phyloP scores from a whole-genome alignment of 2,888 invertebrate genomes.

The Eilema caniola region DNA sequence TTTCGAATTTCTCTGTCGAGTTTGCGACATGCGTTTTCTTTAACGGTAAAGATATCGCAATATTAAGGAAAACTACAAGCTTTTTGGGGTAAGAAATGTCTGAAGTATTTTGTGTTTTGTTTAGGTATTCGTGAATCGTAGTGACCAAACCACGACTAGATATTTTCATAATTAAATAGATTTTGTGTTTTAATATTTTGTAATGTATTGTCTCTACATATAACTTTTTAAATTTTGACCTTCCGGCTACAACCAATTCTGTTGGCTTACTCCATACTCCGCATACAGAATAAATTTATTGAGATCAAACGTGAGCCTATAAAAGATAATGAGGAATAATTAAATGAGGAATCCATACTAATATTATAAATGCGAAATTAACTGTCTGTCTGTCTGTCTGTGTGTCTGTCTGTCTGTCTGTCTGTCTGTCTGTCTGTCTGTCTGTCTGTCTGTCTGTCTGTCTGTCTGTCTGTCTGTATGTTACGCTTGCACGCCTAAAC shows the following conservation, averaged over 20 bases:
- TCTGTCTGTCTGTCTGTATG: too few species aligned
- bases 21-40: constrained; percentile 1
- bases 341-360: too few species aligned
- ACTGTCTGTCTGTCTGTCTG: too few species aligned
- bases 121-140: background rate
- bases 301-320: too few species aligned
- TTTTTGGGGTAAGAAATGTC: background rate
- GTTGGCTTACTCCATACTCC: background rate
- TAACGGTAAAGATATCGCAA: background rate
- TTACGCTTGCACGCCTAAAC: too few species aligned
- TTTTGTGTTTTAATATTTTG: too few species aligned
- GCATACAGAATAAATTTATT: too few species aligned
- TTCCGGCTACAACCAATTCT: background rate
- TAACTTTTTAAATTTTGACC: background rate
- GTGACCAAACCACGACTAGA: background rate
- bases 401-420: too few species aligned
- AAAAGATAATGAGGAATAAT: too few species aligned
- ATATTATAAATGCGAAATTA: too few species aligned
- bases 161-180: background rate
- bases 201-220: background rate
- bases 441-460: too few species aligned
- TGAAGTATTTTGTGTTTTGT: background rate
- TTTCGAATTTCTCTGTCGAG: constrained; percentile 34
- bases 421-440: too few species aligned
- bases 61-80: background rate